phyloP scores from a whole-genome alignment of 2,113 vertebrate species.

The Ploceus nigricollis region DNA sequence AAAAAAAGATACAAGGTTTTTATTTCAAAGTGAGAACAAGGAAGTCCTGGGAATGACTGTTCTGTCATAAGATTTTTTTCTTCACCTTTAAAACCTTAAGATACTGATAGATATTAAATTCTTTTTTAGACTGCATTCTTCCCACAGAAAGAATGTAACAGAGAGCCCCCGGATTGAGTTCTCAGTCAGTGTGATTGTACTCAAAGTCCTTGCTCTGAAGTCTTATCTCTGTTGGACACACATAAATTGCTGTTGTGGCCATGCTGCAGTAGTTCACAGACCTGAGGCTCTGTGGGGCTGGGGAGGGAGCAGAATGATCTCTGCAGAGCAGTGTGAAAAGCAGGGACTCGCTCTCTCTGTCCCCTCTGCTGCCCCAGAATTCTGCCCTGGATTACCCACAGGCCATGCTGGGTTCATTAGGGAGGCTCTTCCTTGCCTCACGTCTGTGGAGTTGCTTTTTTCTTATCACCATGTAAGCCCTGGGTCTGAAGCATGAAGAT shows the following conservation, averaged over 20 bases:
- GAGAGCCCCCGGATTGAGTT: not conserved
- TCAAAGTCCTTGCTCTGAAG: not conserved
- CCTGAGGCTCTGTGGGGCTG: not conserved
- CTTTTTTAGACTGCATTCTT: not conserved
- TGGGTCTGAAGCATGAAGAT: not conserved
- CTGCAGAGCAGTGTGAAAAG: not conserved
- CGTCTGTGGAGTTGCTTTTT: not conserved
- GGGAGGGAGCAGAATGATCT: not conserved
- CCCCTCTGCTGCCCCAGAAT: not conserved
- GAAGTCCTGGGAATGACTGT: not conserved
- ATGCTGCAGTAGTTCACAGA: not conserved
- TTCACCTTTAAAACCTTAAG: not conserved
- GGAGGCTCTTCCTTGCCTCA: not conserved
- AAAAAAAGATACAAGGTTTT: not conserved
- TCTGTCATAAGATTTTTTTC: not conserved
- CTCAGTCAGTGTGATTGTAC: not conserved
- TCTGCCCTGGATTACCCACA: not conserved
- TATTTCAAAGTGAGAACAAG: not conserved
- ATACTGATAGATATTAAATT: not conserved
- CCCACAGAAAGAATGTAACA: not conserved
- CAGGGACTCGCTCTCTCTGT: not conserved
- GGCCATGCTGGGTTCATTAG: rapidly evolving
- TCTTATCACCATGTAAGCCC: rapidly evolving
- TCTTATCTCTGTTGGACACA: not conserved
- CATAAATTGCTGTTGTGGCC: not conserved